phyloP scores from a whole-genome alignment of 2,888 invertebrate genomes.

The Zygaena filipendulae region DNA sequence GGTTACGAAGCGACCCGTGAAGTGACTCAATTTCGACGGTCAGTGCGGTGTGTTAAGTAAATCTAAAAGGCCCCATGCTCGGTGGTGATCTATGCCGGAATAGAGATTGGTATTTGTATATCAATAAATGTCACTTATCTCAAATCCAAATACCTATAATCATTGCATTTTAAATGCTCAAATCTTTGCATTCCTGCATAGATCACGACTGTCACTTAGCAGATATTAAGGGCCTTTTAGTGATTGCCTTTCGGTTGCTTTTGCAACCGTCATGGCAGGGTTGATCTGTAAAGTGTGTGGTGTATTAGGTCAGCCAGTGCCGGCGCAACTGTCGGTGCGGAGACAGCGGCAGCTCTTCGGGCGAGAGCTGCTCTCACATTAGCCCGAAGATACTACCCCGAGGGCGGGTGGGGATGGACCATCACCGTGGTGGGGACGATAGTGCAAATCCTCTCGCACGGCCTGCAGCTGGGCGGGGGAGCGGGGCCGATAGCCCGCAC shows the following conservation, averaged over 20 bases:
- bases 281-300: constrained; percentile 28
- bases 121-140: too few species aligned
- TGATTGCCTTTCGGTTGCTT: too few species aligned
- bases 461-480: constrained; percentile 77
- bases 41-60: constrained; percentile 30
- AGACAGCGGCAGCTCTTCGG: constrained; percentile 58
- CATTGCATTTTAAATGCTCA: too few species aligned
- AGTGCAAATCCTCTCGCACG: constrained; percentile 79
- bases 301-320: constrained; percentile 62
- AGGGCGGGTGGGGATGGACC: constrained; percentile 90
- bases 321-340: constrained; percentile 52
- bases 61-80: constrained; percentile 1
- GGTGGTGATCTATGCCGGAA: too few species aligned
- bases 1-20: constrained; percentile 57
- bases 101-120: too few species aligned
- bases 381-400: constrained; percentile 84
- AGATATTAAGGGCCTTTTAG: too few species aligned
- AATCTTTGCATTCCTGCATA: too few species aligned
- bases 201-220: too few species aligned
- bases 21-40: constrained; percentile 62
- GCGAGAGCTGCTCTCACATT: constrained; percentile 73
- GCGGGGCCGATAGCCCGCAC: constrained; percentile 73
- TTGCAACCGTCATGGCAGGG: too few species aligned
- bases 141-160: too few species aligned
- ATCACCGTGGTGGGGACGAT: constrained; percentile 77